Conservation (phyloP, 2,888 invertebrate genomes). For the Eurytoma adleriae region DNA sequence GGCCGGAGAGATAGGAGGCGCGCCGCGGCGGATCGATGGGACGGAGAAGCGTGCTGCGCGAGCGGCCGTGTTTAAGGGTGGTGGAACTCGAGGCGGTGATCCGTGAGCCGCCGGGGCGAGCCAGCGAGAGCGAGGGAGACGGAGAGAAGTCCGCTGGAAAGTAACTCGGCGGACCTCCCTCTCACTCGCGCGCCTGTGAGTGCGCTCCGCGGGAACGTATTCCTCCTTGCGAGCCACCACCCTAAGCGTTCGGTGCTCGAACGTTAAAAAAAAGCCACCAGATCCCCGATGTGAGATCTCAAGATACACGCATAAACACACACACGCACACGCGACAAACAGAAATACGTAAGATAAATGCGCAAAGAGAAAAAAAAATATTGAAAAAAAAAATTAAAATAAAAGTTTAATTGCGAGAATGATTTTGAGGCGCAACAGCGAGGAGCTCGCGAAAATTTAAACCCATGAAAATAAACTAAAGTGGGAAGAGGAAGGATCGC, state of each 20-base stretch:
- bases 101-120: neutral
- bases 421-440: neutral
- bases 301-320: slow-evolving; percentile 41
- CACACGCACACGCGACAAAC: slow-evolving; percentile 46
- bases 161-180: neutral
- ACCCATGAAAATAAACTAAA: slow-evolving; percentile 14
- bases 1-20: neutral
- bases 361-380: slow-evolving; percentile 24
- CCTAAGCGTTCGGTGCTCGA: neutral
- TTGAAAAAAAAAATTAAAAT: neutral
- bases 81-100: neutral
- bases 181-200: neutral
- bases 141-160: slow-evolving; percentile 14
- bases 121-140: neutral
- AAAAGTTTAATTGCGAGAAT: neutral
- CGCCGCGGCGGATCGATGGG: neutral
- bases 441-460: slow-evolving; percentile 11
- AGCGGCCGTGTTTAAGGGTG: neutral
- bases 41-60: neutral
- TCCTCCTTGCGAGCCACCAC: too few species aligned
- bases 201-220: neutral
- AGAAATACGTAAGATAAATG: slow-evolving; percentile 41
- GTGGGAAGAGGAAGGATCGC: neutral
- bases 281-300: neutral
- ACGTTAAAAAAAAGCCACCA: slow-evolving; percentile 1